Conservation (phyloP, 1,140 invertebrate species). For the Atta cephalotes region DNA sequence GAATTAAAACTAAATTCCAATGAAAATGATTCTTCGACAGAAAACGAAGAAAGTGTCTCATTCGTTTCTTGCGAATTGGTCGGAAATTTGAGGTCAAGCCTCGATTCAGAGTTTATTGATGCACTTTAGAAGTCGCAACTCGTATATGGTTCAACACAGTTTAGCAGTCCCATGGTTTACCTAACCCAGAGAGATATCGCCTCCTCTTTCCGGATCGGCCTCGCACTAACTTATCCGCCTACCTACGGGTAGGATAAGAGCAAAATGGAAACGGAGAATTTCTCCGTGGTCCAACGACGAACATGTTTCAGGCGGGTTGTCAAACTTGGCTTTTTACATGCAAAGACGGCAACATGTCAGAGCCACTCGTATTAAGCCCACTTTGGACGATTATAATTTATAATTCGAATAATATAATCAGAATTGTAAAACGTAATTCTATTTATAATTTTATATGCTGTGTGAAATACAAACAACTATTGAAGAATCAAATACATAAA, state of each 20-base stretch:
- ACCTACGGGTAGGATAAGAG: constrained; percentile 59
- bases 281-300: constrained; percentile 45
- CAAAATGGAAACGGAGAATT: constrained; percentile 52
- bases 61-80: not conserved
- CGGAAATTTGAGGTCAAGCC: constrained; percentile 37
- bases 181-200: constrained; percentile 55
- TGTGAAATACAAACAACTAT: not conserved
- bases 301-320: constrained; percentile 47
- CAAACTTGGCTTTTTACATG: constrained; percentile 54
- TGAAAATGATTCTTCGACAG: not conserved
- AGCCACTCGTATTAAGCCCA: constrained; percentile 5
- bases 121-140: constrained; percentile 50
- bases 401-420: not conserved
- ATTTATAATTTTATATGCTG: not conserved
- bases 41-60: not conserved
- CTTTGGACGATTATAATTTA: not conserved
- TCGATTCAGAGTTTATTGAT: constrained; percentile 57
- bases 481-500: not conserved
- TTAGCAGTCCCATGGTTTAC: constrained; percentile 29
- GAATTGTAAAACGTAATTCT: constrained; percentile 9
- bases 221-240: constrained; percentile 66
- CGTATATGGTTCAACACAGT: constrained; percentile 15
- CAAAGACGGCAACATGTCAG: constrained; percentile 30
- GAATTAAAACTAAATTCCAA: constrained; percentile 26
- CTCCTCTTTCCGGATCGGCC: constrained; percentile 51